Conservation (phyloP, 2,888 invertebrate genomes). For the Agonopterix heracliana region DNA sequence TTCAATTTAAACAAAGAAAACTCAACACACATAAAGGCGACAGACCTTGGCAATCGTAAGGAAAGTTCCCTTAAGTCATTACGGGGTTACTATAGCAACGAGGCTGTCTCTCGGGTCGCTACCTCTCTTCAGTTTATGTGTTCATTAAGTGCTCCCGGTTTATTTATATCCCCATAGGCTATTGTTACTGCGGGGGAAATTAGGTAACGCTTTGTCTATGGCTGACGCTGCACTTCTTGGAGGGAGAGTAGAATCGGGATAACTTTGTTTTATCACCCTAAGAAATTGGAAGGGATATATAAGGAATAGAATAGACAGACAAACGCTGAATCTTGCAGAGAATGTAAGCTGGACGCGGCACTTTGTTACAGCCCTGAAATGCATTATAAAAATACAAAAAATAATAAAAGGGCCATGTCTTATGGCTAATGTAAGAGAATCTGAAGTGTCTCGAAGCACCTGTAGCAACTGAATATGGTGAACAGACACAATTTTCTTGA, state of each 20-base stretch:
- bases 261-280: no score
- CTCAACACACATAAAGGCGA: not conserved
- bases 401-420: no score
- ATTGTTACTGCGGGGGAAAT: slow-evolving; percentile 56
- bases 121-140: slow-evolving; percentile 62
- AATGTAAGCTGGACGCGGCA: no score
- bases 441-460: no score
- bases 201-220: slow-evolving; percentile 59
- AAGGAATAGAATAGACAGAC: no score
- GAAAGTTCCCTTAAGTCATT: slow-evolving; percentile 2
- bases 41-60: slow-evolving; percentile 3
- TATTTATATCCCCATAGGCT: slow-evolving; percentile 64
- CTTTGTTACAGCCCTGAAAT: no score
- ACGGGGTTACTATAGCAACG: slow-evolving; percentile 45
- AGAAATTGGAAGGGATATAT: not conserved
- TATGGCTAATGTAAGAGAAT: no score
- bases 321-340: no score
- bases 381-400: no score
- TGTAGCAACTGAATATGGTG: no score
- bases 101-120: slow-evolving; percentile 39
- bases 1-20: no score
- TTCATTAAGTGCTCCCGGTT: slow-evolving; percentile 66
- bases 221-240: slow-evolving; percentile 46
- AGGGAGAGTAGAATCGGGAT: not conserved
- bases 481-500: no score